phyloP scores from a whole-genome alignment of 2,797 vertebrate genomes.

The Hapalemur alaotrensis region DNA sequence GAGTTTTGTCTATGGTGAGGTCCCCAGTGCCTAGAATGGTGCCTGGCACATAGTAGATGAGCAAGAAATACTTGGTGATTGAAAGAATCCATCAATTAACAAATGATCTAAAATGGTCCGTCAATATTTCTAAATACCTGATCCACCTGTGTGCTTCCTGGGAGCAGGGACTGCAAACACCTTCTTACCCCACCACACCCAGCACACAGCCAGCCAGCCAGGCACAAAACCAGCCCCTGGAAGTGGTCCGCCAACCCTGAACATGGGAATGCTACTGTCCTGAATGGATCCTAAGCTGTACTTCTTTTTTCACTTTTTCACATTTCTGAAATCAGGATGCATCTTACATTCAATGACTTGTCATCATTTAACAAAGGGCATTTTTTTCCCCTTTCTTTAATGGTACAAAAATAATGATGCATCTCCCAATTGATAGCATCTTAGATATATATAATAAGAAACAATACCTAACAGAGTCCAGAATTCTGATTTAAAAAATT shows the following conservation, averaged over 20 bases:
- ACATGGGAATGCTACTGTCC: accelerated
- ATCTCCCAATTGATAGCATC: neutral
- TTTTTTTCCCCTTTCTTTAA: neutral
- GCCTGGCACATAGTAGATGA: neutral
- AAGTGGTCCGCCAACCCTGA: accelerated
- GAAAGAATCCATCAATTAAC: neutral
- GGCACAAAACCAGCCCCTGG: neutral
- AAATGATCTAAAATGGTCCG: neutral
- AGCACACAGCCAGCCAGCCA: neutral
- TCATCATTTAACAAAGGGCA: neutral
- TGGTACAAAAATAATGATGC: neutral
- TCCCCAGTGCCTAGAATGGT: neutral
- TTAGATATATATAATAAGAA: neutral
- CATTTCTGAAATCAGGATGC: neutral
- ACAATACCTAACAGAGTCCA: neutral
- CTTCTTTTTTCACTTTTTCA: neutral
- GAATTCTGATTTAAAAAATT: neutral
- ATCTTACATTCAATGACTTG: neutral
- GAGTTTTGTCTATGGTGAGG: neutral
- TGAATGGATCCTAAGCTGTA: accelerated
- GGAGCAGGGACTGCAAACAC: neutral
- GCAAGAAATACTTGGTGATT: neutral
- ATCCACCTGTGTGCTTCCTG: neutral
- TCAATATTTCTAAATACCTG: neutral
- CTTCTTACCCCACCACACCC: neutral